Percentiles rank a stretch among this genome's conserved stretches.
These are phyloP conservation scores for Noctilio leporinus DNA, from an alignment of 2,113 vertebrate genomes.

Conservation along the genomic window DNA sequence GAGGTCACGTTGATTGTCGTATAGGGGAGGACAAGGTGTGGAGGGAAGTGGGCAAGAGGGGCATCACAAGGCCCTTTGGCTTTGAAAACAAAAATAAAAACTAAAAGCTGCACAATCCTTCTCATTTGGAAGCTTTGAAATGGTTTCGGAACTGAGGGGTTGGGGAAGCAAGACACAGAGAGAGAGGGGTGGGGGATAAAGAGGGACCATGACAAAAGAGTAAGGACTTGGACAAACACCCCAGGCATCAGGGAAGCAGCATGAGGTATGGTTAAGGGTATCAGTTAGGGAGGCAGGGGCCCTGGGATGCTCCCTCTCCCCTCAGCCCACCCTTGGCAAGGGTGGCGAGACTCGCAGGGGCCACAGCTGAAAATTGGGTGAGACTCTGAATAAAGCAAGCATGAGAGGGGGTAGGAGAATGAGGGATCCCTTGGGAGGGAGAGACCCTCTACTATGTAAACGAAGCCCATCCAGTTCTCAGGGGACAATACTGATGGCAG, in stretches of 20 bases:
- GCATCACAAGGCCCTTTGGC: conserved; percentile 72
- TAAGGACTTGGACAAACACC: conserved; percentile 19
- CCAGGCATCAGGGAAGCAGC: conserved; percentile 48
- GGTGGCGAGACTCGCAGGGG: conserved; percentile 39
- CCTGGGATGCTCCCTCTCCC: conserved; percentile 17
- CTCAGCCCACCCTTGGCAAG: conserved; percentile 48
- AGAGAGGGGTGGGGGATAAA: not conserved
- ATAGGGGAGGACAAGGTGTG: conserved; percentile 45
- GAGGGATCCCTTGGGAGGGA: not conserved
- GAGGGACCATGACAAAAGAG: not conserved
- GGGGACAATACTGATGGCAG: conserved; percentile 68
- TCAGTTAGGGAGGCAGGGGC: not conserved
- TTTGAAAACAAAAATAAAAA: conserved; percentile 58
- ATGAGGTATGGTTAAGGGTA: conserved; percentile 60
- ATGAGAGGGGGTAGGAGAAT: not conserved
- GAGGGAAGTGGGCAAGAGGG: conserved; percentile 57
- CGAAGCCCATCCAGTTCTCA: conserved; percentile 70
- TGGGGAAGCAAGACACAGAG: conserved; percentile 2
- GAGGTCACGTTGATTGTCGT: conserved; percentile 81
- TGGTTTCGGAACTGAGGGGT: conserved; percentile 61
- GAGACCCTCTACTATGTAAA: conserved; percentile 65
- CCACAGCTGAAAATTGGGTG: not conserved
- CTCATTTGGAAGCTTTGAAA: conserved; percentile 71
- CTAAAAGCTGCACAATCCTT: conserved; percentile 72
- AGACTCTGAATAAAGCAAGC: conserved; percentile 2